Conservation (phyloP, 2,888 invertebrate species). For the Microplitis manilae region DNA sequence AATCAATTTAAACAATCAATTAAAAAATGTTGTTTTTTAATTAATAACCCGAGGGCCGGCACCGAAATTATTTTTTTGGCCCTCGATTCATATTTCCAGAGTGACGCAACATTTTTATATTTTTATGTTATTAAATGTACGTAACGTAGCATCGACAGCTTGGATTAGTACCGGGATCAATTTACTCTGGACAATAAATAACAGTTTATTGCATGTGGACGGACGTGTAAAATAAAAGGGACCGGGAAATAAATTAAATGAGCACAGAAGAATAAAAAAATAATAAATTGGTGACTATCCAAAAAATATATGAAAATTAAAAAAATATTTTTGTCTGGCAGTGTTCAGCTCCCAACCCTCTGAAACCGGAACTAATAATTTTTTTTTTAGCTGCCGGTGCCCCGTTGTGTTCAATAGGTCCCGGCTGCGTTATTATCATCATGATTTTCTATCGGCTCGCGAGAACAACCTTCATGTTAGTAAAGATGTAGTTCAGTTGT, state of each 20-base stretch:
- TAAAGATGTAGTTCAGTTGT: background rate
- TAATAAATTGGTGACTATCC: constrained; percentile 21
- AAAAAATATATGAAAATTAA: constrained; percentile 31
- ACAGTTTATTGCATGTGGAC: constrained; percentile 53
- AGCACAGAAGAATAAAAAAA: constrained; percentile 48
- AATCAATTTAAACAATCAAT: too few species aligned
- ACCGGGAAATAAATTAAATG: constrained; percentile 33
- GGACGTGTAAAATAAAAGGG: constrained; percentile 49
- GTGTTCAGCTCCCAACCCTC: background rate
- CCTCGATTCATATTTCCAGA: constrained; percentile 18
- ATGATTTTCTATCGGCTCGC: constrained; percentile 55
- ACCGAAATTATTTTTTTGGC: too few species aligned
- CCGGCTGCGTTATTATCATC: constrained; percentile 55
- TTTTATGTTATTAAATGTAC: constrained; percentile 39
- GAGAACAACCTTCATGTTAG: constrained; percentile 51
- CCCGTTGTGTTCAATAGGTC: constrained; percentile 57
- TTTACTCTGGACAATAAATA: constrained; percentile 64
- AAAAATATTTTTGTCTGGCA: constrained; percentile 22
- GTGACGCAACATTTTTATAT: constrained; percentile 1
- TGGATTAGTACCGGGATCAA: constrained; percentile 59
- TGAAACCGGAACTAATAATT: constrained; percentile 66
- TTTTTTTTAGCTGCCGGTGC: constrained; percentile 52
- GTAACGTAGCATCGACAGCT: constrained; percentile 58
- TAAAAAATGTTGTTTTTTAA: too few species aligned
- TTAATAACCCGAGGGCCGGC: too few species aligned